A percentile compares a stretch with the other conserved stretches of the same genome.
Evolutionary conservation across 2,888 invertebrate species (phyloP).

Genomic region (Temnothorax ravouxi): DNA sequence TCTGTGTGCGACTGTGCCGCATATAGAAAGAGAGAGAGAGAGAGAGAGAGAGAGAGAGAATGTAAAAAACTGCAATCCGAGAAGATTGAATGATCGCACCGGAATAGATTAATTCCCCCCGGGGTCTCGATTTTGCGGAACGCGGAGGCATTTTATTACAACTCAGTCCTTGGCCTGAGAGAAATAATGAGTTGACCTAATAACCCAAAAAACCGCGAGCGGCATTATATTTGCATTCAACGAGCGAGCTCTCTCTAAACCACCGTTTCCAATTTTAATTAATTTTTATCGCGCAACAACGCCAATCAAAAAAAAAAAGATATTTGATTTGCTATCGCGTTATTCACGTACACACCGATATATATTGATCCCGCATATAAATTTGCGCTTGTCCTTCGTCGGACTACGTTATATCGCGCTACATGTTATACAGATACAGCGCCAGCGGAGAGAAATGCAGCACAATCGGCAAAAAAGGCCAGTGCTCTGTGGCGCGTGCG

Average conservation of each 20-base stretch:
- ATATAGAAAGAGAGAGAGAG: background rate
- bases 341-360: background rate
- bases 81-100: slow-evolving; percentile 68
- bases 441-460: slow-evolving; percentile 1
- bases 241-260: background rate
- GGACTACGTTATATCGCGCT: background rate
- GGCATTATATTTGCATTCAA: background rate
- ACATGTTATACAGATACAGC: background rate
- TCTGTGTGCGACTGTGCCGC: slow-evolving; percentile 60
- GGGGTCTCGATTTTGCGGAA: slow-evolving; percentile 62
- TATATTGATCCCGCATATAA: slow-evolving; percentile 24
- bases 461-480: slow-evolving; percentile 38
- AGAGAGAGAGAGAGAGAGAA: slow-evolving; percentile 10
- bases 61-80: slow-evolving; percentile 65
- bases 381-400: slow-evolving; percentile 14
- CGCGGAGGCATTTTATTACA: slow-evolving; percentile 62
- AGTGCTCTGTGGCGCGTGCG: slow-evolving; percentile 53
- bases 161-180: slow-evolving; percentile 12
- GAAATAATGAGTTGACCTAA: slow-evolving; percentile 49
- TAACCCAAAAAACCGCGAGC: slow-evolving; percentile 40
- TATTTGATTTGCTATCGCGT: background rate
- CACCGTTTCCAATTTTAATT: slow-evolving; percentile 32
- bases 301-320: background rate
- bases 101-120: slow-evolving; percentile 70
- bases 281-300: slow-evolving; percentile 40